Conservation (phyloP, 2,113 vertebrate genomes). For the Peucedramus taeniatus region DNA sequence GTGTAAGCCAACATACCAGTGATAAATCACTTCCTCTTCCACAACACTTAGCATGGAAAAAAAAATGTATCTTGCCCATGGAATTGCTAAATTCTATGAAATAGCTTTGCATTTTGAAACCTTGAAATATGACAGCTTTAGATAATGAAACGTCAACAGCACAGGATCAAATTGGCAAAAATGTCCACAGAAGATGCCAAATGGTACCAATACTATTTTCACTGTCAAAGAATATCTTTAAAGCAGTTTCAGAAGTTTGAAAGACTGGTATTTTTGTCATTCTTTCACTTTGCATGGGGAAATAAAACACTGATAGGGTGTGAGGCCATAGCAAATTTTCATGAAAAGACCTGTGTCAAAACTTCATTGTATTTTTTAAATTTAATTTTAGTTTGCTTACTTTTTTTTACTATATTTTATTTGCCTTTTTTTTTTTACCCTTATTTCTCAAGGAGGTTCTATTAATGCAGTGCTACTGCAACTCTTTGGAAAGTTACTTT, state of each 20-base stretch:
- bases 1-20: not conserved
- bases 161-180: not conserved
- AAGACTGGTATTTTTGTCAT: not conserved
- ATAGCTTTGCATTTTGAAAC: not conserved
- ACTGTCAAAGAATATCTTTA: not conserved
- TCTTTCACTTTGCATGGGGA: not conserved
- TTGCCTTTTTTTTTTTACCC: not conserved
- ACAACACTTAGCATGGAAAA: not conserved
- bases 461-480: not conserved
- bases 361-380: not conserved
- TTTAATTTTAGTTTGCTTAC: not conserved
- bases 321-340: not conserved
- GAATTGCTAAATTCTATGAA: not conserved
- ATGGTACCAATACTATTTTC: not conserved
- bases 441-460: not conserved
- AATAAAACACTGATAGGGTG: not conserved
- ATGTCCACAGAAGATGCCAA: not conserved
- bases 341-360: not conserved
- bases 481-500: not conserved
- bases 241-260: not conserved
- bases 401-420: not conserved
- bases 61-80: not conserved
- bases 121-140: not conserved
- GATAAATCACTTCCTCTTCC: not conserved
- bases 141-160: not conserved